These are phyloP conservation scores for Euthynnus affinis DNA, from an alignment of 2,797 vertebrate genomes.

Conservation along the genomic window DNA sequence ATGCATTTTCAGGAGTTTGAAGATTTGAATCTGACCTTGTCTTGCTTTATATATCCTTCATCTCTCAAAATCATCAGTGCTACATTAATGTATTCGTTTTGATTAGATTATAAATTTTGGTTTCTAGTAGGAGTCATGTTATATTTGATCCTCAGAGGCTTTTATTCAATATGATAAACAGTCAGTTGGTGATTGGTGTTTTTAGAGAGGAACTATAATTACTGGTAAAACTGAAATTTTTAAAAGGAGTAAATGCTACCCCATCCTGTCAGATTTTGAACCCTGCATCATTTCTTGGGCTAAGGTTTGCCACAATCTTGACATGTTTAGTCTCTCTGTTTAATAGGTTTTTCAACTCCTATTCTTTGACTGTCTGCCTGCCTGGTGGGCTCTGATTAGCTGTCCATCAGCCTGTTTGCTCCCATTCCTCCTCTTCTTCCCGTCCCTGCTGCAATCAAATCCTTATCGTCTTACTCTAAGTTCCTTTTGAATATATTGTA, in stretches of 20 bases:
- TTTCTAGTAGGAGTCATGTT: background rate
- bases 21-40: slow-evolving; percentile 33
- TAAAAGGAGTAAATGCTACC: background rate
- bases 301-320: slow-evolving; percentile 12
- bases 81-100: background rate
- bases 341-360: slow-evolving; percentile 34
- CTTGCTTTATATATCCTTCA: background rate
- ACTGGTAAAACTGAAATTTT: background rate
- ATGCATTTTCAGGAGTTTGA: slow-evolving; percentile 41
- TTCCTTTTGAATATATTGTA: slow-evolving; percentile 13
- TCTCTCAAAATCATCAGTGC: background rate
- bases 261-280: background rate
- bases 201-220: slow-evolving; percentile 4
- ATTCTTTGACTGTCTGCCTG: slow-evolving; percentile 13
- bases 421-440: slow-evolving; percentile 1
- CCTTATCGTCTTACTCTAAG: slow-evolving; percentile 17
- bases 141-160: background rate
- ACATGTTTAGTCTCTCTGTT: slow-evolving; percentile 15
- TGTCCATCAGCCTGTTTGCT: slow-evolving; percentile 46
- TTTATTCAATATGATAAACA: background rate
- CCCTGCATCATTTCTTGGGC: slow-evolving; percentile 2
- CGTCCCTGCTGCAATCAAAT: slow-evolving; percentile 20
- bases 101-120: background rate
- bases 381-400: slow-evolving; percentile 45
- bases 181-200: background rate